phyloP scores from a whole-genome alignment of 2,113 vertebrate species.

The Xiphorhynchus elegans region DNA sequence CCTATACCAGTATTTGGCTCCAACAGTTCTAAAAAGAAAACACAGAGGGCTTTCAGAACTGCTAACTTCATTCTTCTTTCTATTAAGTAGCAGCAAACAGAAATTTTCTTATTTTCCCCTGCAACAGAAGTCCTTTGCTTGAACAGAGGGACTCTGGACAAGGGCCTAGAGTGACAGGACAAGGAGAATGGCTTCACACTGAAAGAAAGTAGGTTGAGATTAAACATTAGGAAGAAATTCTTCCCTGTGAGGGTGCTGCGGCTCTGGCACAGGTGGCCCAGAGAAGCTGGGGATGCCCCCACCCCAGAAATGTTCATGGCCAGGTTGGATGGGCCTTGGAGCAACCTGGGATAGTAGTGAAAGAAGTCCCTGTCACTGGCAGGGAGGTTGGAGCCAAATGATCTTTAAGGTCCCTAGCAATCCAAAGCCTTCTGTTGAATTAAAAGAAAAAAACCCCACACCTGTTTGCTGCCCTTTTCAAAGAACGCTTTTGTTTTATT shows the following conservation, averaged over 20 bases:
- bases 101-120: neutral
- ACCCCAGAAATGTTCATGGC: neutral
- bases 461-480: neutral
- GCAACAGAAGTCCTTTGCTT: neutral
- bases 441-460: neutral
- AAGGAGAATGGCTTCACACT: neutral
- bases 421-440: neutral
- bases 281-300: neutral
- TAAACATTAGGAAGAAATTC: neutral
- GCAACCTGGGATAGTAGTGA: neutral
- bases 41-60: fast-evolving
- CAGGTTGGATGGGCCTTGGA: neutral
- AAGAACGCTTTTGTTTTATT: neutral
- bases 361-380: neutral
- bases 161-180: neutral
- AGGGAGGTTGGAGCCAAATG: neutral
- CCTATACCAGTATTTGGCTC: fast-evolving
- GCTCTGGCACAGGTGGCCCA: neutral
- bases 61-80: neutral
- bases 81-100: neutral
- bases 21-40: neutral
- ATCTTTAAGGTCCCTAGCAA: neutral
- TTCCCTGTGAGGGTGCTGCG: neutral
- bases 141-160: neutral
- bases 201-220: neutral